Evolutionary conservation across 2,797 vertebrate genomes (phyloP).

Genomic region (Ctenosaura bakeri): DNA sequence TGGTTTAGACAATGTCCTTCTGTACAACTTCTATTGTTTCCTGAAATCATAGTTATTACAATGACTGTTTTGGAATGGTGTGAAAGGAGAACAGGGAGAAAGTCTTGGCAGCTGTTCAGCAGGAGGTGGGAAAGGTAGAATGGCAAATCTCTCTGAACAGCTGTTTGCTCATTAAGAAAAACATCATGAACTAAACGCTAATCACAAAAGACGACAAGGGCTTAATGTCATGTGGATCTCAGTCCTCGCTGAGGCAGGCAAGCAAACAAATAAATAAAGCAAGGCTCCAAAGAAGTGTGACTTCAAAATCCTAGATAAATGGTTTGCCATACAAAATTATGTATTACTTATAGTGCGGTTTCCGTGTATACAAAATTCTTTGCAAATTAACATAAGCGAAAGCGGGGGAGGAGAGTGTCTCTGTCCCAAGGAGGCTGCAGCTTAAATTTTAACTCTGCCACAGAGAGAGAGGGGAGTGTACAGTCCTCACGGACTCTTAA

Average conservation of each 20-base stretch:
- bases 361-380: not conserved
- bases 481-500: constrained; percentile 11
- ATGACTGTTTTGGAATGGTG: constrained; percentile 63
- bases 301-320: constrained; percentile 51
- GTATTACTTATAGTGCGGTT: not conserved
- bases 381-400: not conserved
- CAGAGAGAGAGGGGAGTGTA: not conserved
- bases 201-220: constrained; percentile 75
- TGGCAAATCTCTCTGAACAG: constrained; percentile 76
- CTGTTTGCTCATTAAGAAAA: constrained; percentile 78
- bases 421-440: not conserved
- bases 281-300: constrained; percentile 55
- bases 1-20: constrained; percentile 50
- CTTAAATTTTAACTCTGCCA: not conserved
- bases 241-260: constrained; percentile 49
- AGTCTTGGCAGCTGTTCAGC: constrained; percentile 66
- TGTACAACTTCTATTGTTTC: constrained; percentile 52
- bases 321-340: not conserved
- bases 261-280: not conserved
- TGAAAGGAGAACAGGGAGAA: constrained; percentile 68
- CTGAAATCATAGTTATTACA: constrained; percentile 58
- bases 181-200: constrained; percentile 71
- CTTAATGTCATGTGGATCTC: constrained; percentile 59
- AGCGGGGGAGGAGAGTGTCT: not conserved
- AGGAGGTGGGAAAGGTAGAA: constrained; percentile 71